A percentile compares a stretch with the other conserved stretches of the same genome.
Evolutionary conservation across 2,888 invertebrate genomes (phyloP).

Genomic region (Pachycephus smyrnensis): DNA sequence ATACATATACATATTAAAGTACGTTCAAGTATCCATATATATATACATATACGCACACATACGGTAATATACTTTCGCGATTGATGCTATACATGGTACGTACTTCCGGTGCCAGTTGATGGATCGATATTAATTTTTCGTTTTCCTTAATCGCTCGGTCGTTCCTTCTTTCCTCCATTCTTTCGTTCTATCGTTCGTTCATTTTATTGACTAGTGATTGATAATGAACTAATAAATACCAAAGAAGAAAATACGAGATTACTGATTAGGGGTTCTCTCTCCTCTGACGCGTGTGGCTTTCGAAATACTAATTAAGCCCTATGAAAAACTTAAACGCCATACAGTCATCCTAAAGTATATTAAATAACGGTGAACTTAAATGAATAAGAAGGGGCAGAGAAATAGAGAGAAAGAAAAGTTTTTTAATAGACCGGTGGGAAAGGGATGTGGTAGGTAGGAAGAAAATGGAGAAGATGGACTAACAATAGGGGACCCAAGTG

Average conservation of each 20-base stretch:
- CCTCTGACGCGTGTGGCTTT: neutral
- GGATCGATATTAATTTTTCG: neutral
- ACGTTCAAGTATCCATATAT: neutral
- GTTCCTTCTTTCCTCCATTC: slow-evolving; percentile 6
- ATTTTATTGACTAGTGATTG: slow-evolving; percentile 43
- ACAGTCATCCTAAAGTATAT: slow-evolving; percentile 1
- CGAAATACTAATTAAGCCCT: slow-evolving; percentile 4
- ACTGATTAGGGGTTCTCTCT: slow-evolving; percentile 5
- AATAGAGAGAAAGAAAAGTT: neutral
- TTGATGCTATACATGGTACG: neutral
- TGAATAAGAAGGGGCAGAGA: neutral
- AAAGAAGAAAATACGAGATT: slow-evolving; percentile 37
- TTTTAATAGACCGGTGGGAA: neutral
- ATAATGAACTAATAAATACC: slow-evolving; percentile 50
- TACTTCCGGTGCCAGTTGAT: neutral
- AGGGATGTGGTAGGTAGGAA: neutral
- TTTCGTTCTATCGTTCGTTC: slow-evolving; percentile 16
- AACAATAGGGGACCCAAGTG: neutral
- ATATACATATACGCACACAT: neutral
- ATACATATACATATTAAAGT: neutral
- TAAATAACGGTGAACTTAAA: slow-evolving; percentile 16
- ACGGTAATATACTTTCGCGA: neutral
- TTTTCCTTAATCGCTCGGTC: neutral
- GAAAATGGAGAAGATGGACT: neutral
- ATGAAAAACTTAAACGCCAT: neutral